Base-by-base conservation (phyloP, 2,888 invertebrate species). In the Chironomus riparius region DNA sequence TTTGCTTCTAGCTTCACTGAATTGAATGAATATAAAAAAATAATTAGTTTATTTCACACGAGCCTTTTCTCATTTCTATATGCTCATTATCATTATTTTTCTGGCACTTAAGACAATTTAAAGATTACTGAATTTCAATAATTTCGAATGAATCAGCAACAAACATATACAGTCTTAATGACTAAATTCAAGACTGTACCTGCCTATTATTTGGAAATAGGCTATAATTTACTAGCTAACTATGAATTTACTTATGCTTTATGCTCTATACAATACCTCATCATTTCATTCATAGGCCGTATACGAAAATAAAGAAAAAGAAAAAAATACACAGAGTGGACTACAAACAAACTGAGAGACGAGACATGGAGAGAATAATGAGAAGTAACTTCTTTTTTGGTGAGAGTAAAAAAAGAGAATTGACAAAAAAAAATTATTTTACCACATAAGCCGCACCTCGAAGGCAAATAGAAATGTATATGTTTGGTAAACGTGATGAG, bases 11-110 rank as follows among this genome's bases (percentile, higher is more conserved):
- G 22, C 24, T 12, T 56, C 47, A 73, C 24, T 47, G 72, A 61
- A 65, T 24, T 65, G 24, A 65, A 65, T 24, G 65, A 24, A 65
- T 4, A 65, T 24, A 65, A 65, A 24, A 72, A 73, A 73, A 73
- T 73, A 73, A 73, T 73, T 73, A 73, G 72, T 73, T 73, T 61
- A 62, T 73, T 73, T 73, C 72, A 73, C 72, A 73, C 72, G 72
- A 73, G 72, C 72, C 72, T 73, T 48, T 61, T 56, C 71, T 71
- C 38, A 10, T 13, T 28, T 62, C 50, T 50, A 47, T 22, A 21
- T 28, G 24, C 72, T 73, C 72, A 73, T 73, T 73, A 73, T 61
- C 72, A 73, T 73, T 73, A 73, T 73, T 73, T 73, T 73, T 62
- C 72, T 73, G 72, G 72, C 72, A 73, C 72, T 73, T 73, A 62